Conservation (phyloP, 92 coral and sea anemone genomes). For the Nematostella vectensis region DNA sequence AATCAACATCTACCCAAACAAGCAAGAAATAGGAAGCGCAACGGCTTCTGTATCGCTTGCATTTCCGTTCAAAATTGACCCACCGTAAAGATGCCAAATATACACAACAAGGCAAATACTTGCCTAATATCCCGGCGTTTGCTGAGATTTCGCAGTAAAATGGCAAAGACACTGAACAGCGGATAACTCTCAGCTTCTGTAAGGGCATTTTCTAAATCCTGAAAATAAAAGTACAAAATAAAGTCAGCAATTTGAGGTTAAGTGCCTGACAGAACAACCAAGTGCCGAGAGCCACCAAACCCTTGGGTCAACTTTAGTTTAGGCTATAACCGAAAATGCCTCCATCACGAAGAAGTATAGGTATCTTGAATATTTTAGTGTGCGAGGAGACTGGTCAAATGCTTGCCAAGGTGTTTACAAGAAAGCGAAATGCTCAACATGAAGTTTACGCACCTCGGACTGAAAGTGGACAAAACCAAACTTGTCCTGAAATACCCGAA, state of each 20-base stretch:
- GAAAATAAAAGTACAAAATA: slow-evolving; percentile 20
- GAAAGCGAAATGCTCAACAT: slow-evolving; percentile 1
- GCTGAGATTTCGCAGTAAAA: slow-evolving; percentile 45
- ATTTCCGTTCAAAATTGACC: slow-evolving; percentile 23
- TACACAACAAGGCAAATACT: slow-evolving; percentile 14
- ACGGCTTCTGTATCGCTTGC: slow-evolving; percentile 5
- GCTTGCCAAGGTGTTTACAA: neutral
- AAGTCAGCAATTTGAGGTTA: slow-evolving; percentile 15
- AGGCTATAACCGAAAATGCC: slow-evolving; percentile 7
- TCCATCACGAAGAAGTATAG: slow-evolving; percentile 4
- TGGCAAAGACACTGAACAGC: slow-evolving; percentile 57
- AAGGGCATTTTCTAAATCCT: slow-evolving; percentile 81
- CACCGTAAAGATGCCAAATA: slow-evolving; percentile 4
- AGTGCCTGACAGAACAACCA: slow-evolving; percentile 11
- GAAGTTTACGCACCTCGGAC: slow-evolving; percentile 53
- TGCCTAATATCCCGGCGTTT: slow-evolving; percentile 60
- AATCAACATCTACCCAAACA: slow-evolving; percentile 13
- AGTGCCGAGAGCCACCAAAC: slow-evolving; percentile 12
- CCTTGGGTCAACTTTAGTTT: slow-evolving; percentile 2
- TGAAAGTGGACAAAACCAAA: slow-evolving; percentile 80
- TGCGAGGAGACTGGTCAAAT: neutral
- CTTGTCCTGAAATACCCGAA: slow-evolving; percentile 87
- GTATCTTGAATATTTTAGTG: neutral
- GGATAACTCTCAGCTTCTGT: slow-evolving; percentile 54
- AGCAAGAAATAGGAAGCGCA: neutral